phyloP scores from a whole-genome alignment of 2,888 invertebrate species.

The Chironomus tentans region DNA sequence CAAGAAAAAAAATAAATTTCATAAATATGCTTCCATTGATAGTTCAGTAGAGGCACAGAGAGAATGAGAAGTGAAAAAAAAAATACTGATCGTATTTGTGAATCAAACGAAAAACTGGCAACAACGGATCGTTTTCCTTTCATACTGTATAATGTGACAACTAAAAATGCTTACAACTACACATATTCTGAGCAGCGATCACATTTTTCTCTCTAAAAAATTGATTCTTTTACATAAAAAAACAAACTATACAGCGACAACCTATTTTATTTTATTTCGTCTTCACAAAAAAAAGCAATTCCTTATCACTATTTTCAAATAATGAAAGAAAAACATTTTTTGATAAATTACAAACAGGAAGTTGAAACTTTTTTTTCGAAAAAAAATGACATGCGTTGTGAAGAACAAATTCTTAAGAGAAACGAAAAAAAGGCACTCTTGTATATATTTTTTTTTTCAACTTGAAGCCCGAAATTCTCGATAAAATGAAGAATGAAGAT shows the following conservation, averaged over 20 bases:
- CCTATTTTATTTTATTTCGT: neutral
- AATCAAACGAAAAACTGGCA: slow-evolving; percentile 10
- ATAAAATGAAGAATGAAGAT: slow-evolving; percentile 11
- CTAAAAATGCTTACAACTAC: neutral
- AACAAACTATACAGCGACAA: neutral
- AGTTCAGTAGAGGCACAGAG: neutral
- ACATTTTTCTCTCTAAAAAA: neutral
- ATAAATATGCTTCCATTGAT: neutral
- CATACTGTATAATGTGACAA: neutral
- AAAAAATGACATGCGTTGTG: slow-evolving; percentile 12
- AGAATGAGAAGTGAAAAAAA: too few relatives aligned
- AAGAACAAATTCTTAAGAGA: slow-evolving; percentile 2
- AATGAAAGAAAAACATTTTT: neutral
- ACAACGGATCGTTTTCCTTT: neutral
- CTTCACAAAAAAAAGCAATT: neutral
- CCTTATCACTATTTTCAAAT: neutral
- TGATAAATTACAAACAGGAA: slow-evolving; percentile 27
- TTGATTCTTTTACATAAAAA: neutral
- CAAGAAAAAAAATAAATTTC: too few relatives aligned
- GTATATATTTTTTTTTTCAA: neutral
- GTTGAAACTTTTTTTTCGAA: slow-evolving; percentile 3
- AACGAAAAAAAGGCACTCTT: neutral
- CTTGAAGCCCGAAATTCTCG: neutral
- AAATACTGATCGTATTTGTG: neutral
- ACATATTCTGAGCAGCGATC: neutral